Conservation (phyloP, 2,888 invertebrate species). For the Acronicta psi region DNA sequence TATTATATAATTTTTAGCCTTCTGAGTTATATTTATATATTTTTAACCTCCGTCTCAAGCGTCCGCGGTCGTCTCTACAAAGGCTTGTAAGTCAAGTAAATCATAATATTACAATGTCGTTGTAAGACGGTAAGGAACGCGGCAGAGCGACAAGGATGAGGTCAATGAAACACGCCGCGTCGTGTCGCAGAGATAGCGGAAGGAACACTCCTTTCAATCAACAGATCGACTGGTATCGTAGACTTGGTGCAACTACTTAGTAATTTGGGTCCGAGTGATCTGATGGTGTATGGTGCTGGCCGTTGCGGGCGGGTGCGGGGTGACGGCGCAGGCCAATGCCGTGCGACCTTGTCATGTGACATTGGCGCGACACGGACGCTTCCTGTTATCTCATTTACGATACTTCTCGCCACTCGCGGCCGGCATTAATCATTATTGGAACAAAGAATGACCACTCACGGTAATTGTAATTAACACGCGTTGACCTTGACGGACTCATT, state of each 20-base stretch:
- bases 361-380: conserved; percentile 84
- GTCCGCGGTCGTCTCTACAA: conserved; percentile 19
- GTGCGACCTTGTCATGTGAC: conserved; percentile 80
- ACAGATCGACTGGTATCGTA: no score
- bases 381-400: conserved; percentile 87
- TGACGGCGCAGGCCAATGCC: conserved; percentile 49
- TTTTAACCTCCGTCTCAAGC: conserved; percentile 9
- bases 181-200: conserved; percentile 24
- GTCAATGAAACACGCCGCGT: conserved; percentile 31
- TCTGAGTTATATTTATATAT: conserved; percentile 5
- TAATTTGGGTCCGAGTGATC: no score
- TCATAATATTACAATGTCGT: conserved; percentile 44
- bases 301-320: conserved; percentile 46
- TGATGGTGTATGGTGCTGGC: conserved; percentile 6
- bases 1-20: conserved; percentile 6
- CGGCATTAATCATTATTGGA: conserved; percentile 87
- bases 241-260: no score
- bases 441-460: conserved; percentile 89
- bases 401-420: conserved; percentile 81
- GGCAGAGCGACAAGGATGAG: conserved; percentile 37
- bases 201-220: conserved; percentile 32
- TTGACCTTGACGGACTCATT: conserved; percentile 70
- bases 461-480: conserved; percentile 88
- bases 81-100: conserved; percentile 23
- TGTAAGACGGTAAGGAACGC: conserved; percentile 20